Base-by-base conservation (phyloP, 2,113 vertebrate species). In the Arothron firmamentum region DNA sequence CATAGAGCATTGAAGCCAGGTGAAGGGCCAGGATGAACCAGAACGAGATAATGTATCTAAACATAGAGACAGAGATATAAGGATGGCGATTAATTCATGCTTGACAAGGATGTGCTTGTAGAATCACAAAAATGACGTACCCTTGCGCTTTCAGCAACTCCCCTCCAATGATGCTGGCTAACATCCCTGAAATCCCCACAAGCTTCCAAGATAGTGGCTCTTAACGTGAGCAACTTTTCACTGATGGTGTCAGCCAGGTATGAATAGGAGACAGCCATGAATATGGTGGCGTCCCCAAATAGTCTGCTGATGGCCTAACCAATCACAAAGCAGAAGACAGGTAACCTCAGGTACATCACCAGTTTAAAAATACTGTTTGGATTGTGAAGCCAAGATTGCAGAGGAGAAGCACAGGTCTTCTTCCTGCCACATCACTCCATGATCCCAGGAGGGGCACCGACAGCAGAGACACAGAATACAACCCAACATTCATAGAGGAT, bases 401-500 rank as follows among this genome's bases (percentile, higher is more conserved):
- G 59, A 98, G 58, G 73, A 95, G 70, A 1, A 99, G 93, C 0
- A 94, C 79, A 0, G 87, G 89, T 1, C 94, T 91, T 10, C 97
- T 94, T 13, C 97, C 97, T 1, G 85, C 91, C 0, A 83, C 69
- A 90, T 98, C 97, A 17, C 97, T 97, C 97, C 97, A 98, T 0
- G 97, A 90, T 0, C 96, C 97, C 0, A 98, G 85, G 15, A 98
- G 81, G 0, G 94, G 97, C 50, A 93, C 93, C 0, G 94, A 85
- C 61, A 96, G 85, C 17, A 98, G 77, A 5, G 16, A 16, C 45
- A 47, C 14, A n/a, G 45, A 16, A n/a, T n/a, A 47, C 1, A 16
- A 16, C 45, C 5, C n/a, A 16, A 47, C 16, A n/a, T 47, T 47
- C 15, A 47, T 47, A 47, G 11, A 47, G 45, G n/a, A n/a, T 47